phyloP scores from a whole-genome alignment of 2,797 vertebrate species.

The Morelia viridis region DNA sequence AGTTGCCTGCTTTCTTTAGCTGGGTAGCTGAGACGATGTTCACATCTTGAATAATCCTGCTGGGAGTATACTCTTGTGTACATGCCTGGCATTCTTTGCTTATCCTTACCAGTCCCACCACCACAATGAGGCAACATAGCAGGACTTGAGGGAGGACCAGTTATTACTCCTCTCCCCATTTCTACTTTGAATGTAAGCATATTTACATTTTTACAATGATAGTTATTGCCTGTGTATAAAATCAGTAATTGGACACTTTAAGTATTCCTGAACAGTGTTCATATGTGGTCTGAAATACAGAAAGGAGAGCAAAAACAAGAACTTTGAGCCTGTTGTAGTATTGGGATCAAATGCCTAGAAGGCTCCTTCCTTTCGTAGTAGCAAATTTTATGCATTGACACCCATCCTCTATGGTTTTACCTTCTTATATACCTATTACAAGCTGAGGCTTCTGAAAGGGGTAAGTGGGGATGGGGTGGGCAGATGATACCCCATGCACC shows the following conservation, averaged over 20 bases:
- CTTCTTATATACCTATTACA: neutral
- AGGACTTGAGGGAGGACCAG: neutral
- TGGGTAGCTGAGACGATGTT: neutral
- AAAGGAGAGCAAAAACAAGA: neutral
- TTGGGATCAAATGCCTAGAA: neutral
- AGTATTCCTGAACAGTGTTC: neutral
- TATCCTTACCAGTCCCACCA: neutral
- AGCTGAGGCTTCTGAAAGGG: neutral
- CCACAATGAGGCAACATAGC: neutral
- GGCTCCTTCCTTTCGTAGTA: neutral
- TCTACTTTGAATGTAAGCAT: neutral
- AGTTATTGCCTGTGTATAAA: neutral
- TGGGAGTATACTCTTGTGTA: neutral
- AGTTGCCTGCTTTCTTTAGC: neutral
- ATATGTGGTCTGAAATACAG: neutral
- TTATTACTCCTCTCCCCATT: neutral
- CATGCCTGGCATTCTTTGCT: no score
- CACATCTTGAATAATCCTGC: neutral
- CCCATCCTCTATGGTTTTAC: neutral
- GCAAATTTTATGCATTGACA: neutral
- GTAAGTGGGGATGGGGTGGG: neutral
- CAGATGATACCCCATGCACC: neutral
- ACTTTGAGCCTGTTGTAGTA: neutral
- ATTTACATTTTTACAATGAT: neutral
- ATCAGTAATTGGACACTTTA: neutral